Evolutionary conservation across 2,113 vertebrate species (phyloP), one percentile per base, ranked within the genome.

Genomic region (Aramus guarauna): DNA sequence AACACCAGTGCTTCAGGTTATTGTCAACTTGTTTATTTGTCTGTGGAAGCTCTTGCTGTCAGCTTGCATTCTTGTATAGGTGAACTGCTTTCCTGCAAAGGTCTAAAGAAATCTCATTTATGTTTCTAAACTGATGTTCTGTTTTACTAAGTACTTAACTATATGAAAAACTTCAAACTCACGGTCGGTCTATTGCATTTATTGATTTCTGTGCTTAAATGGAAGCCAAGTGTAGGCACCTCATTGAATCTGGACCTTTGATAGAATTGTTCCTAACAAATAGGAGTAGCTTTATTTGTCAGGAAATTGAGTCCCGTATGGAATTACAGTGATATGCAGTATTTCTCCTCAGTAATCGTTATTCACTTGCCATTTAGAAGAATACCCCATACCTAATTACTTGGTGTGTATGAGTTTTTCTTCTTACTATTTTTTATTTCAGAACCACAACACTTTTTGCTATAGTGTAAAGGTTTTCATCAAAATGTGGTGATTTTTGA

Each of bases 1-100:
- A 95, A 85, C 85, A 75, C 66, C 36, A 92, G 41, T 68, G 85
- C 85, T 97, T 96, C 79, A 62, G 92, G 86, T 96, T 95, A 96
- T 93, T 97, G 97, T 97, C 89, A 87, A 17, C 66, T 85, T 94
- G 39, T 80, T 97, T 97, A 85, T 93, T 95, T 96, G 68, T 96
- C 79, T 80, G 43, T 82, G 73, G 74, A 91, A 94, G 86, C 71
- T 69, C 78, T 85, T 83, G 37, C 85, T 96, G 96, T 95, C 95
- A 94, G 17, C 67, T 89, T 97, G 59, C 83, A 92, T 97, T 91
- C 87, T 82, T 89, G 62, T 88, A 67, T 36, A 96, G 76, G 73
- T 97, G 93, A 96, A 92, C 60, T 91, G n/a, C 24, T 81, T 96
- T 92, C 73, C 87, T 95, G 36, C 47, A 93, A 75, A 80, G 78